Conservation (phyloP, 2,797 vertebrate genomes). For the Phaenicophaeus curvirostris region DNA sequence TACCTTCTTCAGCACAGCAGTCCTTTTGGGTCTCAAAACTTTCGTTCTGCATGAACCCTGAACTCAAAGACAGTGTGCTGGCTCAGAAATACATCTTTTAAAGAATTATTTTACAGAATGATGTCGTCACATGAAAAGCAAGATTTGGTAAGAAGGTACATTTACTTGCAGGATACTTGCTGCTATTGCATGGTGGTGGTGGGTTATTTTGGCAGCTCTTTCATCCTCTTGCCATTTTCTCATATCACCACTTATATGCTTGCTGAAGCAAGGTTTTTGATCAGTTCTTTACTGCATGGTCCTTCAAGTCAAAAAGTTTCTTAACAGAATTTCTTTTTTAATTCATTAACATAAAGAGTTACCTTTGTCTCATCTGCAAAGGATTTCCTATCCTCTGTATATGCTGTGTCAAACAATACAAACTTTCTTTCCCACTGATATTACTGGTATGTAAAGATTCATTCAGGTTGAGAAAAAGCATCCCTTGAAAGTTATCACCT, state of each 20-base stretch:
- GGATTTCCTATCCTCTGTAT: accelerated
- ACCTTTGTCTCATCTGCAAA: neutral
- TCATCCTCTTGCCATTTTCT: neutral
- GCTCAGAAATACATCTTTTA: neutral
- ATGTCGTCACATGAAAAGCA: neutral
- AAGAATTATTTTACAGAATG: neutral
- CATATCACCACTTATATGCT: accelerated
- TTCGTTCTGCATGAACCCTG: neutral
- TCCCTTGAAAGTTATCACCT: neutral
- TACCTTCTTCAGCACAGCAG: neutral
- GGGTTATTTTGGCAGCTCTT: neutral
- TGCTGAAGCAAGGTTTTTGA: neutral
- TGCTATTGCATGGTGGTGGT: neutral
- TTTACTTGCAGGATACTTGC: neutral
- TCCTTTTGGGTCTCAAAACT: neutral
- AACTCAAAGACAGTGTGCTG: neutral
- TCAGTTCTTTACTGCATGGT: neutral
- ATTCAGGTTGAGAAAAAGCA: neutral
- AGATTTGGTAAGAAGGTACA: neutral
- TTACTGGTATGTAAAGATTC: accelerated
- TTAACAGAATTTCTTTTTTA: neutral
- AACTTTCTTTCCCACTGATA: neutral
- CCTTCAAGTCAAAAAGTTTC: neutral
- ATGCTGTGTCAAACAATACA: neutral
- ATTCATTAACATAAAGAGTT: neutral